Base-by-base conservation (phyloP, 2,113 vertebrate genomes). In the Anolis sagrei region DNA sequence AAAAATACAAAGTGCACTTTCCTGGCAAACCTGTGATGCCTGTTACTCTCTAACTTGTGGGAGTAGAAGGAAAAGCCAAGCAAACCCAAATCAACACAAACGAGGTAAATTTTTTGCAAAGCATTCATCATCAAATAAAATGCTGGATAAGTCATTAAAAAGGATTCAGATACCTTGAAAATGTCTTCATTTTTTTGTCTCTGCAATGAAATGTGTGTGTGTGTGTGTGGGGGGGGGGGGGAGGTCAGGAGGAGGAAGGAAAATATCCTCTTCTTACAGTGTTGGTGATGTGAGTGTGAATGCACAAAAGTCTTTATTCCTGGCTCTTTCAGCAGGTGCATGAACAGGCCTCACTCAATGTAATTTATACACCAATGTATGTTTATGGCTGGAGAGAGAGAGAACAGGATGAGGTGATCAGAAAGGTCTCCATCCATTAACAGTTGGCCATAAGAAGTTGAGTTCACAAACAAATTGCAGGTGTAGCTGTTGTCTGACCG, bases 381-480 rank as follows among this genome's bases (percentile, higher is more conserved):
- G 39, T 87, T 0, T 2, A 84, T 0, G 16, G 39, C 77, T 48
- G 39, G 36, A 49, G n/a, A 32, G 14, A 1, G 29, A n/a, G 75
- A 5, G 32, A 16, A 54, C 2, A 32, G 27, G 29, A 54, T 1
- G n/a, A 21, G 70, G 23, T 29, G 11, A 18, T 29, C 36, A 85
- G 87, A n/a, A 78, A 49, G 92, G 86, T 81, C 85, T 54, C 86
- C 1, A 34, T 94, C 95, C 90, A 88, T 95, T 92, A 92, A 91
- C 93, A 88, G 91, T 73, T 92, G 4, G 0, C 91, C 88, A 88
- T 89, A 85, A 90, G 85, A 64, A 92, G 66, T 0, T 0, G 77
- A 77, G 83, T 84, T 89, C 89, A 84, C 93, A 95, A 93, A 94
- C 94, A 95, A 83, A 44, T 87, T 88, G 95, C 95, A 96, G 95